phyloP scores from a whole-genome alignment of 2,888 invertebrate species.

The Chaetogeoica ovagalla region DNA sequence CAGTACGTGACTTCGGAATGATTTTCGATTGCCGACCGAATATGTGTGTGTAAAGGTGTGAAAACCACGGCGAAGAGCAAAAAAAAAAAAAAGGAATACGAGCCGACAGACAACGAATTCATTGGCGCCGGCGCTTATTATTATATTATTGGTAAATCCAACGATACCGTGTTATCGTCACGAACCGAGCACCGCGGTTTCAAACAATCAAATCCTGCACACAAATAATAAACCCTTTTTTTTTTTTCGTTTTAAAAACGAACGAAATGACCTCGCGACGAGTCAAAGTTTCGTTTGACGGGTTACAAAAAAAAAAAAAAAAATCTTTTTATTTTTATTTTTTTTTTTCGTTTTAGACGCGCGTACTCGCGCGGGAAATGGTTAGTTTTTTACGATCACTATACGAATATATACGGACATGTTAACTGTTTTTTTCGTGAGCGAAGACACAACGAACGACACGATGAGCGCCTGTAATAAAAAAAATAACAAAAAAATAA shows the following conservation, averaged over 20 bases:
- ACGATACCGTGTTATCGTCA: slow-evolving; percentile 43
- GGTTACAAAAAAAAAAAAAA: slow-evolving; percentile 1
- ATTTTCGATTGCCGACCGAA: slow-evolving; percentile 31
- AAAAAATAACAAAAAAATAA: slow-evolving; percentile 11
- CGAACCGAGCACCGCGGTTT: slow-evolving; percentile 22
- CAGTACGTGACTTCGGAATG: slow-evolving; percentile 46
- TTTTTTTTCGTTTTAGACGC: background rate
- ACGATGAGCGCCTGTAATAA: background rate
- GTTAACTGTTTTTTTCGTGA: no score
- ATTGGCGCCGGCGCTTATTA: slow-evolving; percentile 38
- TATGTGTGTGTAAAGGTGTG: slow-evolving; percentile 40
- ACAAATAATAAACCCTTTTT: slow-evolving; percentile 7
- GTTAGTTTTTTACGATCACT: slow-evolving; percentile 33
- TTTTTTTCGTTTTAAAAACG: slow-evolving; percentile 8
- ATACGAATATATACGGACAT: background rate
- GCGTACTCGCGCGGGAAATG: background rate
- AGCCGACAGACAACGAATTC: slow-evolving; percentile 45
- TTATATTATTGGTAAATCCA: slow-evolving; percentile 30
- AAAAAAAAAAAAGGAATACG: slow-evolving; percentile 22
- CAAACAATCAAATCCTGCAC: background rate
- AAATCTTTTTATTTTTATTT: background rate
- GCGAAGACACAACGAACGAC: background rate
- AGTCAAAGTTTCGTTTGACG: slow-evolving; percentile 16
- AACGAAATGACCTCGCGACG: background rate
- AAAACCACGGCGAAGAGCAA: slow-evolving; percentile 42